Evolutionary conservation across 37 sponge, comb jelly and placozoan species (phyloP).

Genomic region (Axinella damicornis): DNA sequence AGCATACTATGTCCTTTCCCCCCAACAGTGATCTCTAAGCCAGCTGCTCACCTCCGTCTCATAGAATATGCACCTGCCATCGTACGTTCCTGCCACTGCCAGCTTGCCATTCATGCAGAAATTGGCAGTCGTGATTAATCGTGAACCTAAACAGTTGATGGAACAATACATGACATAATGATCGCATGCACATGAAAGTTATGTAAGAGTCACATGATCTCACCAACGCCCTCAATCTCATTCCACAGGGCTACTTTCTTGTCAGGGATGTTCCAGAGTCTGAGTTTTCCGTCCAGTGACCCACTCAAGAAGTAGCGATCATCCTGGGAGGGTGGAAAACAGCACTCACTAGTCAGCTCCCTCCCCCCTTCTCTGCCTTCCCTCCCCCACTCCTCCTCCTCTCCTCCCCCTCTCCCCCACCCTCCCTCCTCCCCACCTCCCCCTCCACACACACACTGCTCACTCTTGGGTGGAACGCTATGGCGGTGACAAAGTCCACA

Average conservation of each 20-base stretch:
- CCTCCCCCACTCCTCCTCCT: too few relatives aligned
- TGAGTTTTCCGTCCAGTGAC: conserved; percentile 92
- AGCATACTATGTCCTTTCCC: too few relatives aligned
- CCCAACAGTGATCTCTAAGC: too few relatives aligned
- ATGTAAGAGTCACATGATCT: not conserved
- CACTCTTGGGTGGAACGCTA: conserved; percentile 94
- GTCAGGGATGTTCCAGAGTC: conserved; percentile 97
- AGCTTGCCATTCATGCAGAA: conserved; percentile 93
- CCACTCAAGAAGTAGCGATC: conserved; percentile 96
- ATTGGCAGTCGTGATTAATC: conserved; percentile 94
- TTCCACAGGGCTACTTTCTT: conserved; percentile 97
- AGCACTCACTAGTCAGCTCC: not conserved
- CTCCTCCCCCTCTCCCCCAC: too few relatives aligned
- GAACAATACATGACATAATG: too few relatives aligned
- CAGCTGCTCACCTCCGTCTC: conserved; percentile 85
- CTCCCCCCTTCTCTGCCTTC: not conserved
- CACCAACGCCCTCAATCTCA: conserved; percentile 92
- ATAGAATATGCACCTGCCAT: conserved; percentile 95
- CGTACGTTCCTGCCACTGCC: conserved; percentile 94
- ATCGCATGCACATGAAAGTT: not conserved
- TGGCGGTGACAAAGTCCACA: conserved; percentile 94
- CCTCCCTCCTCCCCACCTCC: too few relatives aligned
- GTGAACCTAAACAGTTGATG: conserved; percentile 59
- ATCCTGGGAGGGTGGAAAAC: conserved; percentile 58
- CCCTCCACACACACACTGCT: not conserved